phyloP scores from a whole-genome alignment of 2,797 vertebrate genomes.

The Bufotes viridis region DNA sequence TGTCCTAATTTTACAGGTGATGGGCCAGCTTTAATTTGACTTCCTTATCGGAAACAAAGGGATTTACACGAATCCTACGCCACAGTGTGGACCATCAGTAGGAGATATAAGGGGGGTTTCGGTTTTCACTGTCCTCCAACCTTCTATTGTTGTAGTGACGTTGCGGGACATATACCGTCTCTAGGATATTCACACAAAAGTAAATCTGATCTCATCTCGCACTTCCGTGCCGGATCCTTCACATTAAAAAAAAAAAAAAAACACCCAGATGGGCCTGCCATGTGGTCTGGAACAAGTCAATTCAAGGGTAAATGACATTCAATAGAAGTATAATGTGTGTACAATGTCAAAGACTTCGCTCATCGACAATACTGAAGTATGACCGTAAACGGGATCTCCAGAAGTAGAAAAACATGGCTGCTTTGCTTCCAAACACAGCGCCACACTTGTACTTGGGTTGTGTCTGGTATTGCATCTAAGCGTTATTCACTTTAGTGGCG shows the following conservation, averaged over 20 bases:
- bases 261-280: no score
- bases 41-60: conserved; percentile 65
- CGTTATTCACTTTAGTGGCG: no score
- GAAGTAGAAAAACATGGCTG: no score
- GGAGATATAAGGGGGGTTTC: background rate
- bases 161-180: background rate
- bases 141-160: background rate
- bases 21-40: conserved; percentile 67
- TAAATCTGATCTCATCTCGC: background rate
- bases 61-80: conserved; percentile 20
- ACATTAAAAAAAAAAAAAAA: background rate
- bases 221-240: background rate
- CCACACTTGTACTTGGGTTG: no score
- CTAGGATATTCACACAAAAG: background rate
- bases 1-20: conserved; percentile 72
- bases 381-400: background rate
- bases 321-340: background rate
- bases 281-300: background rate
- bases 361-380: background rate
- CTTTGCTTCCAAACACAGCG: no score
- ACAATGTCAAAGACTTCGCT: background rate
- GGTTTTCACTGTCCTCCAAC: background rate
- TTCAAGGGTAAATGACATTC: background rate
- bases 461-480: no score
- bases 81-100: background rate